Base-by-base conservation (phyloP, 2,888 invertebrate genomes). In the Dorcus hopei region DNA sequence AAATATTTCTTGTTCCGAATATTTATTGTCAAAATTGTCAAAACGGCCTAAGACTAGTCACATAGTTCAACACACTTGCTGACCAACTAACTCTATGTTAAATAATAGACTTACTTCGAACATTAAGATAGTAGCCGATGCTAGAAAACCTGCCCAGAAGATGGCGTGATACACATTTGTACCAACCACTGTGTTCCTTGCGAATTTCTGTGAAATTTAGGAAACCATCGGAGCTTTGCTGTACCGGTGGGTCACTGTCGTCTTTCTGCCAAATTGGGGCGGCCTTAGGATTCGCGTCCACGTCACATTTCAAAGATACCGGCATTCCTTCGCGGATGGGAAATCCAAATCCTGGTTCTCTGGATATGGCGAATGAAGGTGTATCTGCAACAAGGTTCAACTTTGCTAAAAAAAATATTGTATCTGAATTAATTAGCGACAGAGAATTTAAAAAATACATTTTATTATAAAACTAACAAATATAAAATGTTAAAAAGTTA, bases 281-380 rank as follows among this genome's bases (percentile, higher is more conserved):
- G 53, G 93, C 91, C 54, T 89, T 87, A 14, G 96, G 96, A 81
- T 95, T 95, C 70, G 95, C 92, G 80, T 95, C 95, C 63, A 95
- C 94, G 78, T 93, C 93, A 73, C 96, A 96, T 77, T 93, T 91
- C 68, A 96, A 80, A 57, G 93, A 92, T 62, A 95, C 91, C 62
- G 93, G 87, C 75, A 92, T 91, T 61, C 95, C 95, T 77, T 95
- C 94, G 61, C 89, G 83, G 68, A 96, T 85, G 33, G 94, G 90
- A 77, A 91, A 89, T 52, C 95, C 95, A 79, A 95, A 95, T 51
- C 93, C 94, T n/a, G 95, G 95, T 80, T 91, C 89, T 67, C 95
- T 87, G 62, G 93, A 93, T 78, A 95, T 94, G 74, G 91, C 91
- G 79, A 95, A 95, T 64, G 94, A 93, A 51, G 95, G 95, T 53